phyloP scores from a whole-genome alignment of 2,797 vertebrate genomes.

The Siniperca obscura region DNA sequence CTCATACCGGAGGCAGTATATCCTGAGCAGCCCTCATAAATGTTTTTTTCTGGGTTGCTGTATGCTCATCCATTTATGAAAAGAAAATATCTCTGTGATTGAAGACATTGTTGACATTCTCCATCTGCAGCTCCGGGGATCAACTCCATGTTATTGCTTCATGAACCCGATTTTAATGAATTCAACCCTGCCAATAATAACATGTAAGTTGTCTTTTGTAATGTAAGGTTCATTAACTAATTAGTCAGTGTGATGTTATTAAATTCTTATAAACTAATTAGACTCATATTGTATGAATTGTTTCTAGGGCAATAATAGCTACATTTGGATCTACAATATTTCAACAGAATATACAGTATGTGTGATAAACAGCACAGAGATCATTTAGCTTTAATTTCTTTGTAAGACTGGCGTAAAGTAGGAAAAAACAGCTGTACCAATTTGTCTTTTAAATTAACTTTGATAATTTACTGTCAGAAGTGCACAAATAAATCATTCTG shows the following conservation, averaged over 20 bases:
- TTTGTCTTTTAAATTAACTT: neutral
- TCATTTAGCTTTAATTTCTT: neutral
- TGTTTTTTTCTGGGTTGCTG: neutral
- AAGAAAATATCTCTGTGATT: slow-evolving; percentile 42
- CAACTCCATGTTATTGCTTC: neutral
- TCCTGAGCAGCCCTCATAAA: neutral
- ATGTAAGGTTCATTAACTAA: neutral
- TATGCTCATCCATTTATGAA: slow-evolving; percentile 39
- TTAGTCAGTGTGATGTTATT: neutral
- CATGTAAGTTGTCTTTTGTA: slow-evolving; percentile 3
- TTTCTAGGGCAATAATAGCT: neutral
- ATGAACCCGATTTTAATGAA: neutral
- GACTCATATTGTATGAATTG: neutral
- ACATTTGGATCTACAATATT: neutral
- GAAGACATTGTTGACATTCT: neutral
- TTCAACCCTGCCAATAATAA: neutral
- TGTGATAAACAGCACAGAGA: neutral
- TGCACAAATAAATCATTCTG: neutral
- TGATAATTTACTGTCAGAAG: neutral
- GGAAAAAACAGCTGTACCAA: neutral
- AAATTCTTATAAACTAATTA: neutral
- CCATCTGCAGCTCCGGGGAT: neutral
- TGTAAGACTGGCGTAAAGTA: neutral
- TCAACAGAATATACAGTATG: neutral
- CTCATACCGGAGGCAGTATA: slow-evolving; percentile 8